phyloP scores from a whole-genome alignment of 2,113 vertebrate species.

The Anoura caudifer region DNA sequence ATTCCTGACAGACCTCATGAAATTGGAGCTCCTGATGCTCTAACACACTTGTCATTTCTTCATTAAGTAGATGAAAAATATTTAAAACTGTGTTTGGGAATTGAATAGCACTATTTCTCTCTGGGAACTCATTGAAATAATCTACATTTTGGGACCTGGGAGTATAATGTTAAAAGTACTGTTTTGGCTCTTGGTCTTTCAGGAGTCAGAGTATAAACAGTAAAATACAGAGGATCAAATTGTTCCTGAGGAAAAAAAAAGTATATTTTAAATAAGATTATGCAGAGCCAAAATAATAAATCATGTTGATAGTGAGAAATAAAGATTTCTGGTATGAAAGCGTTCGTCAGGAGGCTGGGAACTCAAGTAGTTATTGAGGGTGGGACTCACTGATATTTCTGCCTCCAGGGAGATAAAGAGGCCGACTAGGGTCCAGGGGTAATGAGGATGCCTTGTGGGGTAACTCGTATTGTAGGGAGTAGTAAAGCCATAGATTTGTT shows the following conservation, averaged over 20 bases:
- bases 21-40: background rate
- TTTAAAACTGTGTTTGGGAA: background rate
- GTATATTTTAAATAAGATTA: slow-evolving; percentile 23
- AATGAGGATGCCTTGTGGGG: accelerated
- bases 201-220: slow-evolving; percentile 29
- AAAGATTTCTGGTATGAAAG: background rate
- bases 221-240: slow-evolving; percentile 19
- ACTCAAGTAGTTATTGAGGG: background rate
- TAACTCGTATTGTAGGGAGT: accelerated
- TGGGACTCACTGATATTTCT: background rate
- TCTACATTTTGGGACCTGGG: background rate
- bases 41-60: background rate
- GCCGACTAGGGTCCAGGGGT: too few species aligned
- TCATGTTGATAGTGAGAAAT: background rate
- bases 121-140: background rate
- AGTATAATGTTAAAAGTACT: background rate
- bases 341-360: background rate
- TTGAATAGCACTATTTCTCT: background rate
- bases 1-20: background rate
- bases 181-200: slow-evolving; percentile 36
- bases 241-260: background rate
- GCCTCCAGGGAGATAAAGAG: background rate
- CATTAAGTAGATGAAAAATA: background rate
- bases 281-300: background rate
- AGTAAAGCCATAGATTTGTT: accelerated